phyloP scores from a whole-genome alignment of 1,140 invertebrate genomes.

The Episyrphus balteatus region DNA sequence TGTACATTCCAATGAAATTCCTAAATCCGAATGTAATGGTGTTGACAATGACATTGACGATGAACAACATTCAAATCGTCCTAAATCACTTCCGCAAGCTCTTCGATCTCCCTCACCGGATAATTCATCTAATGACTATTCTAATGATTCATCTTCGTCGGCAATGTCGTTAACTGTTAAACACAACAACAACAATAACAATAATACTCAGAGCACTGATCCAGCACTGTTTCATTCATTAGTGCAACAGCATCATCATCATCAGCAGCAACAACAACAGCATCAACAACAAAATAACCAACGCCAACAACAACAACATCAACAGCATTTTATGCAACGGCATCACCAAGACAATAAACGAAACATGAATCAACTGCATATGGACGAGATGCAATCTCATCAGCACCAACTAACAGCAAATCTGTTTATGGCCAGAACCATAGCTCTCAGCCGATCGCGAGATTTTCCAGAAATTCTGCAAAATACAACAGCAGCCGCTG shows the following conservation, averaged over 20 bases:
- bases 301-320: slow-evolving; percentile 9
- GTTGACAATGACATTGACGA: too few relatives aligned
- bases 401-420: slow-evolving; percentile 36
- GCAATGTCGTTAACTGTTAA: slow-evolving; percentile 33
- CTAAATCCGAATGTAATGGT: neutral
- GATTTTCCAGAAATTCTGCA: slow-evolving; percentile 29
- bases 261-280: slow-evolving; percentile 11
- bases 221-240: slow-evolving; percentile 14
- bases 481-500: slow-evolving; percentile 23
- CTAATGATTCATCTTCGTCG: slow-evolving; percentile 18
- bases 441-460: slow-evolving; percentile 22
- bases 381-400: slow-evolving; percentile 32
- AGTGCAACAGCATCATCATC: slow-evolving; percentile 10
- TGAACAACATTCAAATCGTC: too few relatives aligned
- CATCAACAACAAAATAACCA: slow-evolving; percentile 15
- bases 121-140: neutral
- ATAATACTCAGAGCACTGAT: slow-evolving; percentile 17
- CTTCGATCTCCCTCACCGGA: neutral
- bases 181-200: slow-evolving; percentile 16
- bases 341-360: slow-evolving; percentile 34
- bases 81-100: neutral
- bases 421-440: slow-evolving; percentile 31
- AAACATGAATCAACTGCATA: slow-evolving; percentile 28
- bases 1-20: neutral
- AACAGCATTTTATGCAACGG: slow-evolving; percentile 12